Percentiles rank a stretch among this genome's conserved stretches.
phyloP scores from a whole-genome alignment of 2,888 invertebrate species.

The Pyralis farinalis region DNA sequence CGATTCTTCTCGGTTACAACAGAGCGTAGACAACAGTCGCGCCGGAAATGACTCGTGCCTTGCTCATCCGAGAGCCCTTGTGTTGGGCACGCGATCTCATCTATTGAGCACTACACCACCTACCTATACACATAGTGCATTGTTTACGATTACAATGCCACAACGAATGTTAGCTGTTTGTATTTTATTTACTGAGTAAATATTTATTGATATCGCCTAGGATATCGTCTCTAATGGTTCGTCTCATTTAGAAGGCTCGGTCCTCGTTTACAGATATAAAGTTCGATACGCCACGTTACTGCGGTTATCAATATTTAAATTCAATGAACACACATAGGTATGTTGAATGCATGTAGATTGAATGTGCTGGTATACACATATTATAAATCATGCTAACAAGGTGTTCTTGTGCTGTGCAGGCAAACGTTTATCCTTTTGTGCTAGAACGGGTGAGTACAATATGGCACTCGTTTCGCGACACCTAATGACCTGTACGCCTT shows the following conservation, averaged over 20 bases:
- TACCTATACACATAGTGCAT: constrained; percentile 13
- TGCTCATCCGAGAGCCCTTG: constrained; percentile 50
- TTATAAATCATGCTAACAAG: constrained; percentile 61
- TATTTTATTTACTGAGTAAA: background rate
- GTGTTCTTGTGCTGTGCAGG: constrained; percentile 36
- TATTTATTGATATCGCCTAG: constrained; percentile 5
- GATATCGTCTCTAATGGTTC: constrained; percentile 1
- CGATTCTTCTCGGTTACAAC: constrained; percentile 62
- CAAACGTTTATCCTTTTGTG: constrained; percentile 41
- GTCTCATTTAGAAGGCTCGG: background rate
- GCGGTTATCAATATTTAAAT: constrained; percentile 17
- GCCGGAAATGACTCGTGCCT: constrained; percentile 70
- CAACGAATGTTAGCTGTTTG: constrained; percentile 1
- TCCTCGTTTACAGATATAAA: constrained; percentile 5
- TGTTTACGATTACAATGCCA: constrained; percentile 11
- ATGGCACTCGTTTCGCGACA: constrained; percentile 28
- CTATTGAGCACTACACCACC: constrained; percentile 28
- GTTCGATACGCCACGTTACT: constrained; percentile 4
- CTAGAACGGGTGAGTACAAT: constrained; percentile 27
- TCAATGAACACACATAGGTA: constrained; percentile 16
- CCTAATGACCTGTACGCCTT: constrained; percentile 41
- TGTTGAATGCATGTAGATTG: constrained; percentile 30
- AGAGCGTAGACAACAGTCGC: constrained; percentile 36
- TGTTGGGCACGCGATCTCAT: constrained; percentile 47
- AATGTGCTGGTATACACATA: constrained; percentile 26